Conservation (phyloP, 2,888 invertebrate genomes). For the Pollenia angustigena region DNA sequence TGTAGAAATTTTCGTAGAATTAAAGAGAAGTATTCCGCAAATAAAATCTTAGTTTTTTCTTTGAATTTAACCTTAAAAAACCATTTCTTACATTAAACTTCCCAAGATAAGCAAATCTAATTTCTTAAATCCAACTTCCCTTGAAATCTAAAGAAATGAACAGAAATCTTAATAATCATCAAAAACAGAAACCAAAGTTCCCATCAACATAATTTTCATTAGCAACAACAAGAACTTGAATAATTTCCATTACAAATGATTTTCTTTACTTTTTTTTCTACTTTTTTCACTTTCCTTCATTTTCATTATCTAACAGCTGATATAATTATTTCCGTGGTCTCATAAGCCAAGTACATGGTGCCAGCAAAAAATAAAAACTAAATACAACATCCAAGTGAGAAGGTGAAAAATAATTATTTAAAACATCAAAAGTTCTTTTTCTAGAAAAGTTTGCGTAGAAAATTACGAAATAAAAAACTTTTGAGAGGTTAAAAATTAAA, state of each 20-base stretch:
- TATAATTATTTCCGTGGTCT: slow-evolving; percentile 64
- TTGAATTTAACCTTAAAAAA: too few relatives aligned
- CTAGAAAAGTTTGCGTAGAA: slow-evolving; percentile 57
- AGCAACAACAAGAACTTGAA: slow-evolving; percentile 50
- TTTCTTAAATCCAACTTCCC: slow-evolving; percentile 17
- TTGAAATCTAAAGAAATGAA: not conserved
- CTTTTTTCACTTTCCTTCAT: not conserved
- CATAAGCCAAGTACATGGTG: slow-evolving; percentile 54
- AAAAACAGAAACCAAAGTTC: slow-evolving; percentile 51
- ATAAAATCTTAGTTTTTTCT: not conserved
- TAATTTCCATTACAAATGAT: slow-evolving; percentile 52
- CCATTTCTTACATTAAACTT: too few relatives aligned
- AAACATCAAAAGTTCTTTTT: slow-evolving; percentile 67
- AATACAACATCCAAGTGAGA: slow-evolving; percentile 36
- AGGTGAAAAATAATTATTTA: slow-evolving; percentile 72
- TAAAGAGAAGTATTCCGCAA: slow-evolving; percentile 3
- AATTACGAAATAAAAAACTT: slow-evolving; percentile 62
- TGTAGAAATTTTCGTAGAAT: not conserved
- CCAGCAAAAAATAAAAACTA: slow-evolving; percentile 13
- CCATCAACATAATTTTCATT: slow-evolving; percentile 53
- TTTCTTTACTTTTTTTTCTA: slow-evolving; percentile 19
- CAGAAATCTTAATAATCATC: slow-evolving; percentile 31
- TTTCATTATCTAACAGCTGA: slow-evolving; percentile 53
- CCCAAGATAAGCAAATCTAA: not conserved
- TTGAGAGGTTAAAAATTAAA: slow-evolving; percentile 50